Base-by-base conservation (phyloP, 1,140 invertebrate species). In the Macrostomum lignano region DNA sequence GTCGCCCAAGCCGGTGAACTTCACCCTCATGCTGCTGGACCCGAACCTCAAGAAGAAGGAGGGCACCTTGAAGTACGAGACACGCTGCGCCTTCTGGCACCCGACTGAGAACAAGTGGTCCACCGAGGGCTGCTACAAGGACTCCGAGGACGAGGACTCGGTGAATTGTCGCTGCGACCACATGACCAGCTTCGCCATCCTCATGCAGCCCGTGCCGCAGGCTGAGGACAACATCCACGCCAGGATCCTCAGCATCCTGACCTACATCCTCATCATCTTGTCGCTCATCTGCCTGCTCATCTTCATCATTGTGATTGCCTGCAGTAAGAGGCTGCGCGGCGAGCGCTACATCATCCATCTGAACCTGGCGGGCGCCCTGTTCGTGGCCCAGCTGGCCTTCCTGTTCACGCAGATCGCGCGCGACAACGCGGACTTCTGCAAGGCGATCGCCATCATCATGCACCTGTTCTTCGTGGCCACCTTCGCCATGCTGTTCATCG, bases 391-490 rank as follows among this genome's bases (percentile, higher is more conserved):
- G 7, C 31, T 35, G 10, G 7, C 24, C n/a, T 33, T 35, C 24
- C n/a, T 35, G 17, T 28, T 35, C 7, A 13, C 14, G 6, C 5
- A 4, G 3, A 13, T 23, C 31, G 14, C 6, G 31, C 20, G 20
- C 13, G 3, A 15, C 14, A 28, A 28, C 19, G 3, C 15, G 9
- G 19, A 3, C 3, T 33, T 35, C 4, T 51, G 49, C 29, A 40
- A 45, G 4, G 44, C 44, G 2, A 14, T 52, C 7, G 41, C 46
- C 4, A 46, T 45, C 1, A 21, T 45, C 17, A 40, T 46, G 0
- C 49, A 52, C 14, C 43, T 42, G 25, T 45, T 45, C 28, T 52
- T 47, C 31, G 32, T 44, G 17, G 39, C 39, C 15, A 40, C 43
- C 0, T 46, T 42, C 1, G 26, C 26, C 2, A 46, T 44, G 46